A percentile compares a stretch with the other conserved stretches of the same genome.
These are phyloP conservation scores for Caenorhabditis brenneri DNA, from an alignment of 1,140 invertebrate species.

Conservation along the genomic window DNA sequence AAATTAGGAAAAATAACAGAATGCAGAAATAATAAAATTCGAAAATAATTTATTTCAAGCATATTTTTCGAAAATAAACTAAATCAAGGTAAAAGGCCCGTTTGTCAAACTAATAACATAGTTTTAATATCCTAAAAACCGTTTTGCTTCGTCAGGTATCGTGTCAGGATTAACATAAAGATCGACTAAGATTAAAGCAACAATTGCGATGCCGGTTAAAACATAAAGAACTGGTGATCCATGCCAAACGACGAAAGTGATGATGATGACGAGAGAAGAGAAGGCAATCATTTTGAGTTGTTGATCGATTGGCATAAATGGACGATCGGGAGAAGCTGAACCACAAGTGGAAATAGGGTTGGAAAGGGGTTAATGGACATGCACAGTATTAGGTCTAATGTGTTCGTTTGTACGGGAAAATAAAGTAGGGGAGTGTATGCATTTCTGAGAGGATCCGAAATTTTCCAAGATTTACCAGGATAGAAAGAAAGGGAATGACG, in stretches of 20 bases:
- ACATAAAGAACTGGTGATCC: constrained; percentile 53
- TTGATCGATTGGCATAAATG: constrained; percentile 58
- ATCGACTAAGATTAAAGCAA: constrained; percentile 60
- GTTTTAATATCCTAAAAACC: constrained; percentile 2
- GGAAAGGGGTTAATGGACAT: constrained; percentile 3
- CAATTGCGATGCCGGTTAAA: constrained; percentile 54
- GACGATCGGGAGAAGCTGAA: constrained; percentile 58
- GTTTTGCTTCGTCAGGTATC: constrained; percentile 58
- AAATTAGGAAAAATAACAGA: neutral
- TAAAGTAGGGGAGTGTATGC: neutral
- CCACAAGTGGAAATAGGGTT: constrained; percentile 13
- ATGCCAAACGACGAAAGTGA: constrained; percentile 63
- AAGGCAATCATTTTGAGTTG: constrained; percentile 62
- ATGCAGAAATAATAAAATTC: neutral
- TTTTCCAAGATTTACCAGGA: constrained; percentile 25
- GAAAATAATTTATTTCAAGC: neutral
- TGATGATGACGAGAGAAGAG: constrained; percentile 58
- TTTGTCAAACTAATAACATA: neutral
- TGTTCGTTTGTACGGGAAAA: neutral
- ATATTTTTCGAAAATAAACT: neutral
- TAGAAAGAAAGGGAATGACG: too few relatives aligned
- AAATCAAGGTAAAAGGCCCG: neutral
- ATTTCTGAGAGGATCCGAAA: neutral
- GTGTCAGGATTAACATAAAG: constrained; percentile 55
- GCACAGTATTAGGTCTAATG: constrained; percentile 8